These are phyloP conservation scores for Amiota communis DNA, from an alignment of 2,888 invertebrate species.

Conservation along the genomic window DNA sequence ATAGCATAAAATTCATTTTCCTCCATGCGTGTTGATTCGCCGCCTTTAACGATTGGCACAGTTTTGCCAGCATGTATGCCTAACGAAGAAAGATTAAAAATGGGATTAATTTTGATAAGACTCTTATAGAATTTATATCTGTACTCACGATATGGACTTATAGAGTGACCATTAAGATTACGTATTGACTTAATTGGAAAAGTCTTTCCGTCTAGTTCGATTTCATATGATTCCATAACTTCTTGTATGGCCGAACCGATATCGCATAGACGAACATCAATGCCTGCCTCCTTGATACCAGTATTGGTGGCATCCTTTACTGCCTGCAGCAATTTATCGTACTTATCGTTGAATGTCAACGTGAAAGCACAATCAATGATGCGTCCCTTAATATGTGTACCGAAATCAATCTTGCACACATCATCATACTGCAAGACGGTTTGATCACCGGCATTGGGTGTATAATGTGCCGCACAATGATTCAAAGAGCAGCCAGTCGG, in stretches of 20 bases:
- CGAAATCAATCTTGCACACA: conserved; percentile 99
- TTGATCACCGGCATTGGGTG: conserved; percentile 97
- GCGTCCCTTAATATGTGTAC: conserved; percentile 97
- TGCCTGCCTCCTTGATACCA: conserved; percentile 94
- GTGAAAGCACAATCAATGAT: conserved; percentile 99
- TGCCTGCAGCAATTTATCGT: conserved; percentile 93
- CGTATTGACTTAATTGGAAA: conserved; percentile 98
- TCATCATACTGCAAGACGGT: conserved; percentile 96
- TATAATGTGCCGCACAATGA: conserved; percentile 99
- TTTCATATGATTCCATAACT: conserved; percentile 99
- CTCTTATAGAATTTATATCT: not conserved
- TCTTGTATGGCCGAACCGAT: conserved; percentile 98
- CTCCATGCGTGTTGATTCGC: conserved; percentile 98
- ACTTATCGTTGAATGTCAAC: conserved; percentile 95
- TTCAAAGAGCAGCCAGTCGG: conserved; percentile 99
- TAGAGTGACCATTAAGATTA: conserved; percentile 99
- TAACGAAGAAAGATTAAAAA: conserved; percentile 56
- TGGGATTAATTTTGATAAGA: not conserved
- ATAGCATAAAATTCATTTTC: conserved; percentile 99
- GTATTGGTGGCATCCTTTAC: conserved; percentile 99
- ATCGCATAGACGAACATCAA: conserved; percentile 97
- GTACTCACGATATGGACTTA: conserved; percentile 93
- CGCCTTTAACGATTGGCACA: conserved; percentile 99
- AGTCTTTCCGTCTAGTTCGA: conserved; percentile 96
- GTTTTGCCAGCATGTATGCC: conserved; percentile 97